Evolutionary conservation across 1,140 invertebrate species (phyloP), one percentile per base, ranked within the genome.

Genomic region (Psilanteris sp.): DNA sequence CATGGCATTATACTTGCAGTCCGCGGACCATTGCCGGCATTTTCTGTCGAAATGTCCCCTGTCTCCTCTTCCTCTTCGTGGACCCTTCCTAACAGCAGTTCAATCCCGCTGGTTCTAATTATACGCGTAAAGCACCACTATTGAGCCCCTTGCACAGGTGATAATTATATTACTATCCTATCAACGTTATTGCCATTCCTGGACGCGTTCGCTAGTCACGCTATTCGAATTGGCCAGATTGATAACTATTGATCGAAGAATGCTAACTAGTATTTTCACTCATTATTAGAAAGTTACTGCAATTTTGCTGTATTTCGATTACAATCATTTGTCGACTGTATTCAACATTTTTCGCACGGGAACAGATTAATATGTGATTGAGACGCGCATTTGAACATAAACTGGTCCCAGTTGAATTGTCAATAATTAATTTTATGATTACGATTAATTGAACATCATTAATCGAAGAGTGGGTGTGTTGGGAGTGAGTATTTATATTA

Each of bases 111-210:
- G 70, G 73, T 79, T 82, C 81, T 82, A 81, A 84, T 84, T 84
- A 84, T 81, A 81, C 81, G 79, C 79, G 79, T 80, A 83, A 77
- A 81, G 62, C 73, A 62, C 52, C 74, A 72, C 77, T 80, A 74
- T 81, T 71, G 61, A 77, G 52, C 61, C 81, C 76, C 74, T 81
- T 79, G 76, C 72, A 70, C 81, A 83, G 79, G 82, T 83, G 82
- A 84, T 83, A 83, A 84, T 84, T 81, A 84, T 84, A 84, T 84
- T 84, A 84, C 82, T 78, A 83, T 82, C 80, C 82, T 83, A 84
- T 84, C 82, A 82, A 80, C 81, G 82, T 80, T 83, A 83, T 83
- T 83, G 82, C 81, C 82, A 82, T 83, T 83, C 80, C 82, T 81
- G 68, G 39, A 73, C 37, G 77, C 77, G 78, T 79, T 50, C 78